Base-by-base conservation (phyloP, 2,113 vertebrate species). In the Rhineura floridana region DNA sequence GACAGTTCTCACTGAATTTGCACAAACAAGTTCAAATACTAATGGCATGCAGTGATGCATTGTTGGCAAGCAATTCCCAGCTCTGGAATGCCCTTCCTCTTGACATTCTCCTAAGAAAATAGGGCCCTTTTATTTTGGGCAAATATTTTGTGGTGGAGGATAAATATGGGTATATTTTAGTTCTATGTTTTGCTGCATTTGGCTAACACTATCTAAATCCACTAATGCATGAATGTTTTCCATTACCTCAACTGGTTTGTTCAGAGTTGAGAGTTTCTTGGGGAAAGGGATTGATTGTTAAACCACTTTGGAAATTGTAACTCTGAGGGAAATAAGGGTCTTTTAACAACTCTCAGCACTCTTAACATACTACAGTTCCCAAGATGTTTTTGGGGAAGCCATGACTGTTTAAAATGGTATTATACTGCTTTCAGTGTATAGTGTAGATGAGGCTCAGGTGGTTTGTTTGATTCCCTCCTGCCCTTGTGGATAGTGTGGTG, bases 401-500 rank as follows among this genome's bases (percentile, higher is more conserved):
- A n/a, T n/a, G n/a, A n/a, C n/a, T n/a, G n/a, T n/a, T n/a, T n/a
- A n/a, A n/a, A n/a, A n/a, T n/a, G n/a, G n/a, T n/a, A n/a, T n/a
- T n/a, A n/a, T n/a, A n/a, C n/a, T n/a, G n/a, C n/a, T n/a, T n/a
- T n/a, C n/a, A n/a, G n/a, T n/a, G n/a, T n/a, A n/a, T n/a, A n/a
- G n/a, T n/a, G n/a, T n/a, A n/a, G n/a, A n/a, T n/a, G n/a, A n/a
- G n/a, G n/a, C n/a, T n/a, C n/a, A n/a, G 17, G 63, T 1, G 62
- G 28, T n/a, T 5, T 89, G 52, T 10, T 91, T 72, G 36, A 1
- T 62, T n/a, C 86, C 3, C 73, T n/a, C n/a, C n/a, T n/a, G n/a
- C 33, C 73, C 19, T 6, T 86, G 39, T 81, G 42, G 65, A 77
- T 87, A 62, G 84, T 92, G 88, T 81, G 78, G n/a, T n/a, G n/a